These are phyloP conservation scores for Cremastobaeus sp. DNA, from an alignment of 2,888 invertebrate genomes.

Conservation along the genomic window DNA sequence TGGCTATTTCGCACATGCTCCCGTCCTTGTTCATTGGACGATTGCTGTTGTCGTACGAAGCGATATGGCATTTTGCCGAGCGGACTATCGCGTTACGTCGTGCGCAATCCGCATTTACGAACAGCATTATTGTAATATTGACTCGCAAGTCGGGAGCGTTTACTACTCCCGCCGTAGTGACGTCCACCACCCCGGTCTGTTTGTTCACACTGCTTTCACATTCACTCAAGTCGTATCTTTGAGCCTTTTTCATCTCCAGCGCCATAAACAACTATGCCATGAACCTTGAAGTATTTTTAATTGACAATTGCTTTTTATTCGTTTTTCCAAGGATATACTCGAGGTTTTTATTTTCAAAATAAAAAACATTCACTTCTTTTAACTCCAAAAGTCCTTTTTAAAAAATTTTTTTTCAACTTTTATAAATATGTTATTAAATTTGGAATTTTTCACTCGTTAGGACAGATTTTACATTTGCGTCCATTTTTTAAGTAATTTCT, in stretches of 20 bases:
- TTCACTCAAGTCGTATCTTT: constrained; percentile 61
- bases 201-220: constrained; percentile 67
- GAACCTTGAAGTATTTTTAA: constrained; percentile 25
- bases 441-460: too few relatives aligned
- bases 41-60: constrained; percentile 23
- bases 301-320: constrained; percentile 25
- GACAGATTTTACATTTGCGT: too few relatives aligned
- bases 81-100: constrained; percentile 54
- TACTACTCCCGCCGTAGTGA: constrained; percentile 50
- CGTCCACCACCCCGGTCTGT: constrained; percentile 60
- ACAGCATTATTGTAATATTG: constrained; percentile 59
- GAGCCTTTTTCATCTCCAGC: constrained; percentile 50
- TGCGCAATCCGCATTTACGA: constrained; percentile 56
- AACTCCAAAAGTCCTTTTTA: too few relatives aligned
- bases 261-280: constrained; percentile 39
- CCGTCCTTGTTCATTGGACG: constrained; percentile 16
- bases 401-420: too few relatives aligned
- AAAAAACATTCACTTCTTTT: too few relatives aligned
- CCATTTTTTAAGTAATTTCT: too few relatives aligned
- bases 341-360: too few relatives aligned
- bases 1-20: constrained; percentile 33
- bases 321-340: background rate
- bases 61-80: constrained; percentile 56
- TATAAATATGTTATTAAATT: too few relatives aligned
- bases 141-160: constrained; percentile 61